A percentile compares a stretch with the other conserved stretches of the same genome.
phyloP scores from a whole-genome alignment of 2,113 vertebrate genomes.

The Nannospalax galili region DNA sequence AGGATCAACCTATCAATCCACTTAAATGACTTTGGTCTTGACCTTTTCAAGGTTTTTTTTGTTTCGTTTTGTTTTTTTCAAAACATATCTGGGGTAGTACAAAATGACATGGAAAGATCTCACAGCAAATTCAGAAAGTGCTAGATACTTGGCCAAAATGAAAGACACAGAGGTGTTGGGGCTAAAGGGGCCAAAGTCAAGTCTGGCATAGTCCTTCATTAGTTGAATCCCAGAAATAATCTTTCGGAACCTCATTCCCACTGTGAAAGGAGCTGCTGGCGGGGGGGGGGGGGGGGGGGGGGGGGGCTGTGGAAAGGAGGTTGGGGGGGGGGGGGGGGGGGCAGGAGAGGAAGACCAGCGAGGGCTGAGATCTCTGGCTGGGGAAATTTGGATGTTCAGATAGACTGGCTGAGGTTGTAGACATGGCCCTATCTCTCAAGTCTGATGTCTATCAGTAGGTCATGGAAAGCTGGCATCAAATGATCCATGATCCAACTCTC shows the following conservation, averaged over 20 bases:
- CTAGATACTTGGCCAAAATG: neutral
- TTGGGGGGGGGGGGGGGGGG: fast-evolving
- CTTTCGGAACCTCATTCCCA: neutral
- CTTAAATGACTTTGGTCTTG: neutral
- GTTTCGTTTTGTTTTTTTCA: neutral
- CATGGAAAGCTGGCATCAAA: neutral
- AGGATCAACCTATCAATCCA: neutral
- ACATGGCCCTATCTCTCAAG: neutral
- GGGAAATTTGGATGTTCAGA: fast-evolving
- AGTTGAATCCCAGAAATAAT: neutral
- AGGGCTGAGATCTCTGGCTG: fast-evolving
- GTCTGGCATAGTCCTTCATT: neutral
- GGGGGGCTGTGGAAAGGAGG: neutral
- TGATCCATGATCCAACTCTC: neutral
- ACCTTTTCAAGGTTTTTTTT: neutral
- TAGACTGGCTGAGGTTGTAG: fast-evolving
- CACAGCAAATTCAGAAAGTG: neutral
- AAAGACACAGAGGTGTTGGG: neutral
- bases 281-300: fast-evolving
- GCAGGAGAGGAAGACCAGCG: fast-evolving
- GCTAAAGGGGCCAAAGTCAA: neutral
- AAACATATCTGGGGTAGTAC: neutral
- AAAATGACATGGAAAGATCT: neutral
- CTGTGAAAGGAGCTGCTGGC: neutral
- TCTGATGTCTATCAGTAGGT: neutral